phyloP scores from a whole-genome alignment of 1,140 invertebrate species.

The Drosophila eugracilis region DNA sequence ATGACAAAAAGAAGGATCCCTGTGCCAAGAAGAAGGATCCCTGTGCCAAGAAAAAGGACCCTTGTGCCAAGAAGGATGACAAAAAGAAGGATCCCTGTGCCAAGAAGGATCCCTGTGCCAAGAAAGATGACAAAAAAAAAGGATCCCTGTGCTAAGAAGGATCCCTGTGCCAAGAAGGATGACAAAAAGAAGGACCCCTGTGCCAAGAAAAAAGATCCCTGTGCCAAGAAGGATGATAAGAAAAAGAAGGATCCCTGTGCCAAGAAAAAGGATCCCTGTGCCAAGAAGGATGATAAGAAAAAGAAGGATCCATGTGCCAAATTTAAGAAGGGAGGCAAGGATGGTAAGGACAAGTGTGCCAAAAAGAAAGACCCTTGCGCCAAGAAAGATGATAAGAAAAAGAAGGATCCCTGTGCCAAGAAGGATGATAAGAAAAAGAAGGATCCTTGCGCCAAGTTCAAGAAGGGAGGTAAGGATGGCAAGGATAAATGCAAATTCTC shows the following conservation, averaged over 20 bases:
- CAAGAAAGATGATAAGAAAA: background rate
- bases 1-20: constrained; percentile 2
- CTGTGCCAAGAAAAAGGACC: background rate
- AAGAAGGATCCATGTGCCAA: constrained; percentile 3
- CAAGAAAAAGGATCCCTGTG: background rate
- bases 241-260: constrained; percentile 3
- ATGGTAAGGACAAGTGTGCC: background rate
- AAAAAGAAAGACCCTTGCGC: background rate
- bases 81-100: background rate
- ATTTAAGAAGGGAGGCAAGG: no score
- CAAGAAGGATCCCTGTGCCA: background rate
- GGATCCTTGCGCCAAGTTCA: constrained; percentile 46
- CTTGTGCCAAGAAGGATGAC: background rate
- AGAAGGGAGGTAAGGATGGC: constrained; percentile 2
- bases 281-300: constrained; percentile 1
- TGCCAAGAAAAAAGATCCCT: background rate
- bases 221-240: background rate
- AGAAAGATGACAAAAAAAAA: background rate
- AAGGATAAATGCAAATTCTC: constrained; percentile 48
- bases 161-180: background rate
- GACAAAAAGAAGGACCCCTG: background rate
- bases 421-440: constrained; percentile 37
- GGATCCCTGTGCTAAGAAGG: no score
- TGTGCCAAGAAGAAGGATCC: background rate
- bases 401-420: constrained; percentile 24